Conservation (phyloP, 2,113 vertebrate genomes). For the Monopterus albus region DNA sequence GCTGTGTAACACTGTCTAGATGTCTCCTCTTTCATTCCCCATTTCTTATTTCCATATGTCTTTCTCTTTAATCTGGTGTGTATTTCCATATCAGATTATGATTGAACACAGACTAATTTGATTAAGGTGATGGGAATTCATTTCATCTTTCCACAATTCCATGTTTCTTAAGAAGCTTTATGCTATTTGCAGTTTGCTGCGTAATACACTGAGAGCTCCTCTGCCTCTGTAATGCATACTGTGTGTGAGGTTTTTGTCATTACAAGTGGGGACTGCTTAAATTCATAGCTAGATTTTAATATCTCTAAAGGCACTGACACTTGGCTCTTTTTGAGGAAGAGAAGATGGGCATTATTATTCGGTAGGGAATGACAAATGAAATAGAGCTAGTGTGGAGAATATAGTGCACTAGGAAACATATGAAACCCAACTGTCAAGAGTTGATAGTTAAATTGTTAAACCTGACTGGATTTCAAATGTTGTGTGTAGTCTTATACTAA, state of each 20-base stretch:
- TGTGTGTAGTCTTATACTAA: conserved; percentile 17
- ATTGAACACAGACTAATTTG: conserved; percentile 58
- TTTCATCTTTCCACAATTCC: conserved; percentile 24
- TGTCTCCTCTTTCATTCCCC: conserved; percentile 24
- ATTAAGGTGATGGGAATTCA: conserved; percentile 48
- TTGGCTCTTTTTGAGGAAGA: conserved; percentile 3
- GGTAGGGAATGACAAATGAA: background rate
- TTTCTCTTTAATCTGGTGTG: conserved; percentile 23
- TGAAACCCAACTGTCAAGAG: conserved; percentile 20
- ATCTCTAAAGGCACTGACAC: conserved; percentile 7
- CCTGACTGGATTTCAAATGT: conserved; percentile 29
- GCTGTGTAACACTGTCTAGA: conserved; percentile 8
- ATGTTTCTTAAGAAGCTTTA: conserved; percentile 22
- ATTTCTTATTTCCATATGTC: background rate
- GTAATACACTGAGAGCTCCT: background rate
- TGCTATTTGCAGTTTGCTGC: conserved; percentile 15
- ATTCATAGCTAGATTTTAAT: conserved; percentile 18
- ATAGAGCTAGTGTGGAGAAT: background rate
- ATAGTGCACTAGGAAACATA: background rate
- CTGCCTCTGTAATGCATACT: background rate
- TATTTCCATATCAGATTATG: conserved; percentile 38
- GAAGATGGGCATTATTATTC: conserved; percentile 11
- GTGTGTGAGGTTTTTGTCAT: conserved; percentile 15
- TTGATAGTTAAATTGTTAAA: conserved; percentile 43
- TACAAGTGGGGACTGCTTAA: conserved; percentile 11